phyloP scores from a whole-genome alignment of 2,888 invertebrate genomes.

The Tholera decimalis region DNA sequence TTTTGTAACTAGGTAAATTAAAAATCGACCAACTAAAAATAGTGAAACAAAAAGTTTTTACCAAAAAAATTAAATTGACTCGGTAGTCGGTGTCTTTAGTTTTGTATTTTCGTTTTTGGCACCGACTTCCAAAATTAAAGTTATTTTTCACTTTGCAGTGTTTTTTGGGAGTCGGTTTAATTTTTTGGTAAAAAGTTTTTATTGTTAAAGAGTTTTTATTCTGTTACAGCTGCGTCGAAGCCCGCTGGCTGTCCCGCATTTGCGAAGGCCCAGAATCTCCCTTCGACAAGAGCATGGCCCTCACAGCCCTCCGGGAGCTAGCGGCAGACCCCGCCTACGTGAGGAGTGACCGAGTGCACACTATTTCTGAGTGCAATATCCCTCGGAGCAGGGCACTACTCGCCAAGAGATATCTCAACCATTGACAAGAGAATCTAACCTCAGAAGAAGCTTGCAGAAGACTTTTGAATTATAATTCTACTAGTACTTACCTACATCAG shows the following conservation, averaged over 20 bases:
- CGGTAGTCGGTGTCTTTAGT: too few species aligned
- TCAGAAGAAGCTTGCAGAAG: too few species aligned
- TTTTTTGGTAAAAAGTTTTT: too few species aligned
- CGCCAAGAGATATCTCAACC: constrained; percentile 76
- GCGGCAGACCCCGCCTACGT: constrained; percentile 79
- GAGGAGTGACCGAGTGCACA: constrained; percentile 83
- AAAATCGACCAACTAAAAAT: too few species aligned
- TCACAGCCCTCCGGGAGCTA: constrained; percentile 72
- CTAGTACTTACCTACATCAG: neutral
- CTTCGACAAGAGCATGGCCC: constrained; percentile 63
- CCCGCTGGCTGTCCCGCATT: constrained; percentile 84
- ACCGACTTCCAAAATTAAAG: too few species aligned
- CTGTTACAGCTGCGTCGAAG: constrained; percentile 81
- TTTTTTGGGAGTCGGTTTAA: too few species aligned
- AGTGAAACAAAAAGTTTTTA: too few species aligned
- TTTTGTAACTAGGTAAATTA: too few species aligned
- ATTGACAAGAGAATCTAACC: constrained; percentile 26
- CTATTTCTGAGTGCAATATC: constrained; percentile 80
- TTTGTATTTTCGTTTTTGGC: too few species aligned
- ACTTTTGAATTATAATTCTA: constrained; percentile 14
- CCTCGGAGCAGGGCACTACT: constrained; percentile 80
- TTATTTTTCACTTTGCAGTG: too few species aligned
- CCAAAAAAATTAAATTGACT: too few species aligned
- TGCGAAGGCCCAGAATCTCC: constrained; percentile 76
- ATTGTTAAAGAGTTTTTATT: too few species aligned